Evolutionary conservation across 2,113 vertebrate species (phyloP), one percentile per base, ranked within the genome.

Genomic region (Hippocampus abdominalis): DNA sequence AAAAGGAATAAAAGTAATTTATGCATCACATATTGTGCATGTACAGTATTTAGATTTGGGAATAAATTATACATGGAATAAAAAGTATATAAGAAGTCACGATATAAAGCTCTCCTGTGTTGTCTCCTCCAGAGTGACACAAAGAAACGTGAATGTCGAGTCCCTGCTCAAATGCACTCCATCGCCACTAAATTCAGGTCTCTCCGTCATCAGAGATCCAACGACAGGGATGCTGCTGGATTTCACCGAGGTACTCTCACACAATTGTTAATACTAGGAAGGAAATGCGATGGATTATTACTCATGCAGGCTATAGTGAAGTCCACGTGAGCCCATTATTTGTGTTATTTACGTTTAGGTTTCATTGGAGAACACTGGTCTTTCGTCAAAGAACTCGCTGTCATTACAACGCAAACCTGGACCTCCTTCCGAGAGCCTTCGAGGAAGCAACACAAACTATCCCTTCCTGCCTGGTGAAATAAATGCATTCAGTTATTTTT

Each of bases 401-500:
- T 97, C 95, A 25, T 89, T 97, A 40, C 93, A 87, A 57, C 92
- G 95, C 2, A 94, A 94, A 2, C 95, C 95, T 0, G 95, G 93
- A 2, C 93, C 94, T 9, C 90, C 83, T 0, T 87, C 93, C 29
- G 94, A 96, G 80, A 94, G 94, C 51, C 88, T 96, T 1, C 82
- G 93, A 85, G 95, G 95, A 69, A 95, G 94, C 72, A 94, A 92
- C 74, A 95, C 94, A 36, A 94, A 94, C 76, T 95, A 94, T 69
- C 95, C 95, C 4, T 96, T 95, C 74, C 92, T 93, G 78, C 95
- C 95, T 15, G 95, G 95, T 96, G 77, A 82, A 70, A 61, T 25
- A 6, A 6, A 70, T 42, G 18, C 61, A 46, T 66, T 12, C 15
- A 1, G 13, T 66, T n/a, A 25, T 36, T 36, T 57, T 4, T 51